These are phyloP conservation scores for Perodicticus potto DNA, from an alignment of 2,797 vertebrate genomes.

Conservation along the genomic window DNA sequence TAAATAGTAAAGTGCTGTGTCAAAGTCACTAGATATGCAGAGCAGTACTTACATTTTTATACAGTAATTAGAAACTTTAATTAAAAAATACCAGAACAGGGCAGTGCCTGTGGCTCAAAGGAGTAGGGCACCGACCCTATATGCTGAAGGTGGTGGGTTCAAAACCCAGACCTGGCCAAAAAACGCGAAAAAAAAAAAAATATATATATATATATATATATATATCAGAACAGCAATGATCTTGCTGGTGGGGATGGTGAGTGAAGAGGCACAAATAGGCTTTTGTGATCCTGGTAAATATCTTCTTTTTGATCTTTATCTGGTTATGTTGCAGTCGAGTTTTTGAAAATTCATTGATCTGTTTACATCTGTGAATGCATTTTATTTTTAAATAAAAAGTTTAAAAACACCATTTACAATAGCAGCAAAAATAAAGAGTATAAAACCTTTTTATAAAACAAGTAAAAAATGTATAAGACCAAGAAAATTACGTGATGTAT, in stretches of 20 bases:
- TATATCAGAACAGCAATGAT: neutral
- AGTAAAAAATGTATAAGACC: neutral
- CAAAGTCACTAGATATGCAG: neutral
- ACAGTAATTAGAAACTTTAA: neutral
- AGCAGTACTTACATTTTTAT: neutral
- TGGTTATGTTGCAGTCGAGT: neutral
- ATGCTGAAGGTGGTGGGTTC: too few species aligned
- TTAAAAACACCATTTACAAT: neutral
- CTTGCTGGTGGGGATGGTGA: neutral
- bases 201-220: too few species aligned
- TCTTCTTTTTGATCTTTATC: neutral
- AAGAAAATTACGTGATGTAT: neutral
- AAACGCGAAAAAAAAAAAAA: too few species aligned
- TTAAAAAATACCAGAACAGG: too few species aligned
- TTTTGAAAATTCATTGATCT: neutral
- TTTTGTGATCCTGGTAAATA: neutral
- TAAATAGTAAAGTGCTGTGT: neutral
- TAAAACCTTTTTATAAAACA: neutral
- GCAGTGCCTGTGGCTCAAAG: too few species aligned
- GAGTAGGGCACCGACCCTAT: too few species aligned
- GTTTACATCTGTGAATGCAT: neutral
- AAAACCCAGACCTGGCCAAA: too few species aligned
- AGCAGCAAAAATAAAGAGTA: neutral
- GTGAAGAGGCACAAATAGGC: rapidly evolving
- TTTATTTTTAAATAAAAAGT: neutral